phyloP scores from a whole-genome alignment of 2,888 invertebrate species.

The Melangyna quadrimaculata region DNA sequence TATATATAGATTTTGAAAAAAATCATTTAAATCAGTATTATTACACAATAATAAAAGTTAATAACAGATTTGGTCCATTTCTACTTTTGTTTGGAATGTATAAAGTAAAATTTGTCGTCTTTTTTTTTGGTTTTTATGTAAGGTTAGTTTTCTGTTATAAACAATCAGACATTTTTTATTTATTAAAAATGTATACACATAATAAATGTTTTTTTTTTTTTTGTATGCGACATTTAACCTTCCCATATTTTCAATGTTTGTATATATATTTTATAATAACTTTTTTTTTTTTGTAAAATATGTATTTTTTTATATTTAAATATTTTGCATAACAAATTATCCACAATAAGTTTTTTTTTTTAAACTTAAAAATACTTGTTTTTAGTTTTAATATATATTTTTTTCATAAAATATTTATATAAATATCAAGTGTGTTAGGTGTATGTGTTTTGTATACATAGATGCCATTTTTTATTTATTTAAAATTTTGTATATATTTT shows the following conservation, averaged over 20 bases:
- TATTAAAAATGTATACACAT: not conserved
- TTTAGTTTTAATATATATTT: slow-evolving; percentile 11
- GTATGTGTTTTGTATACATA: slow-evolving; percentile 50
- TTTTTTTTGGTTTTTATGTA: not conserved
- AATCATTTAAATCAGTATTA: slow-evolving; percentile 64
- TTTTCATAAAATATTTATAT: slow-evolving; percentile 32
- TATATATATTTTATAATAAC: slow-evolving; percentile 38
- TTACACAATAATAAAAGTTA: slow-evolving; percentile 71
- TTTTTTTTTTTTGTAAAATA: slow-evolving; percentile 55
- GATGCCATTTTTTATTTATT: slow-evolving; percentile 12
- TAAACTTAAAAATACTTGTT: slow-evolving; percentile 51
- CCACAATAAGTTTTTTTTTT: slow-evolving; percentile 39
- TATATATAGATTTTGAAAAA: slow-evolving; percentile 58
- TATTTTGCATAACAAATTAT: slow-evolving; percentile 55
- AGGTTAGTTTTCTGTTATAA: not conserved
- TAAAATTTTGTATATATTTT: slow-evolving; percentile 15
- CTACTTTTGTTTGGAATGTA: slow-evolving; percentile 68
- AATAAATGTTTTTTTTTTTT: not conserved
- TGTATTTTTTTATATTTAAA: slow-evolving; percentile 13
- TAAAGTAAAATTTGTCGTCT: slow-evolving; percentile 66
- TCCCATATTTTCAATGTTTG: slow-evolving; percentile 33
- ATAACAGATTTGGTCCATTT: slow-evolving; percentile 72
- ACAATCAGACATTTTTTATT: slow-evolving; percentile 3
- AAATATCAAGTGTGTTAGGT: slow-evolving; percentile 63
- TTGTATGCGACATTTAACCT: slow-evolving; percentile 54